A percentile compares a stretch with the other conserved stretches of the same genome.
phyloP scores from a whole-genome alignment of 1,140 invertebrate species.

The Goniozus legneri region DNA sequence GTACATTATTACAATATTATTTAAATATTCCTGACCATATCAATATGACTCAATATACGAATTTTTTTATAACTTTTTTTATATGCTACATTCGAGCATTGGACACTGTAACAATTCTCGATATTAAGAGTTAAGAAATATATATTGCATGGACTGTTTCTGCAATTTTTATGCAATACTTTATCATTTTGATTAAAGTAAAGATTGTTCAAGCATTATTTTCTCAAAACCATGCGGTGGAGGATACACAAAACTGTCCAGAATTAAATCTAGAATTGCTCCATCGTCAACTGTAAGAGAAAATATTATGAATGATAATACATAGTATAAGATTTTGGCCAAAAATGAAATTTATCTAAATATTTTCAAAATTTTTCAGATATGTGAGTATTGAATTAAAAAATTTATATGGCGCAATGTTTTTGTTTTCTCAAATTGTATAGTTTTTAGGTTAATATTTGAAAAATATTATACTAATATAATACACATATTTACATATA shows the following conservation, averaged over 20 bases:
- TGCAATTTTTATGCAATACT: background rate
- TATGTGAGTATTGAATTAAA: no score
- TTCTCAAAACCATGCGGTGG: conserved; percentile 89
- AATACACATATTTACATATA: no score
- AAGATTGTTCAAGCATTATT: conserved; percentile 95
- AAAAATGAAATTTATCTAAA: background rate
- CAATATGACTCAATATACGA: no score
- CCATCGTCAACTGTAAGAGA: conserved; percentile 89
- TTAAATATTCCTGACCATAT: no score
- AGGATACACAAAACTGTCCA: conserved; percentile 82
- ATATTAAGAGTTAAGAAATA: no score
- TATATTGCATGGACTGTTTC: background rate
- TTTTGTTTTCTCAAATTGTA: no score
- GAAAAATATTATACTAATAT: background rate
- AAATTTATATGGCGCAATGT: no score
- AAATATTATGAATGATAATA: conserved; percentile 11
- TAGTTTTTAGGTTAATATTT: background rate
- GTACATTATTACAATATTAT: no score
- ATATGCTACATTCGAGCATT: no score
- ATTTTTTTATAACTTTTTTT: no score
- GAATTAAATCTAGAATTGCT: conserved; percentile 91
- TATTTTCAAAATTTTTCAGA: background rate
- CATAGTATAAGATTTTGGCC: background rate
- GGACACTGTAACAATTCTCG: no score
- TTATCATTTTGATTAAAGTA: conserved; percentile 67